These are phyloP conservation scores for Parelbella ahira DNA, from an alignment of 2,888 invertebrate species.

Conservation along the genomic window DNA sequence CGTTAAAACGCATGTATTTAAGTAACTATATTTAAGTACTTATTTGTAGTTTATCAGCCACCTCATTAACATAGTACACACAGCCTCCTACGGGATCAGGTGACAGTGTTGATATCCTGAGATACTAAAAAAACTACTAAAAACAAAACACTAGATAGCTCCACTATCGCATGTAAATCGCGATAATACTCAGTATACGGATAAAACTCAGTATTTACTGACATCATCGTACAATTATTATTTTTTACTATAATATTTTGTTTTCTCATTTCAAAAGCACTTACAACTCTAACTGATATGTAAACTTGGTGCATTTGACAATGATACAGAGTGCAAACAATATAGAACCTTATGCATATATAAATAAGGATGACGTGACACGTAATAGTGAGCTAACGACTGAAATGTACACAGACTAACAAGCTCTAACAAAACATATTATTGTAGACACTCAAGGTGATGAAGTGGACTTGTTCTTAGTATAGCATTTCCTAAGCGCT, in stretches of 20 bases:
- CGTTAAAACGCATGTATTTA: too few relatives aligned
- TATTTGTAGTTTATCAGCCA: too few relatives aligned
- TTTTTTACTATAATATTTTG: too few relatives aligned
- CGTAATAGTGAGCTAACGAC: neutral
- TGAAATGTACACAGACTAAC: conserved; percentile 19
- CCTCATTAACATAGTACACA: too few relatives aligned
- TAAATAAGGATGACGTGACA: neutral
- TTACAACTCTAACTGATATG: conserved; percentile 3
- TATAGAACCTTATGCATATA: neutral
- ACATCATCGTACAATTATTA: conserved; percentile 6
- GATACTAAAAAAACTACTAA: too few relatives aligned
- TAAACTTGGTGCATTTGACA: neutral
- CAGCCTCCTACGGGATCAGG: too few relatives aligned
- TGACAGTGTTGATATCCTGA: too few relatives aligned
- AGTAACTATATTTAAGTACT: too few relatives aligned
- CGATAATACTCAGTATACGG: too few relatives aligned
- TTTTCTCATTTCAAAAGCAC: conserved; percentile 11
- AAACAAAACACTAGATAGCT: too few relatives aligned
- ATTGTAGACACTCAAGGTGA: conserved; percentile 16
- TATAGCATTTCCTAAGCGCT: conserved; percentile 30
- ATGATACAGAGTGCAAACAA: neutral
- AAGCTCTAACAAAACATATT: conserved; percentile 21
- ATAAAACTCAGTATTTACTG: too few relatives aligned
- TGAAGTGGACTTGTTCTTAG: conserved; percentile 17
- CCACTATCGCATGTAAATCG: too few relatives aligned